Conservation (phyloP, 2,113 vertebrate genomes). For the Platanista minor region DNA sequence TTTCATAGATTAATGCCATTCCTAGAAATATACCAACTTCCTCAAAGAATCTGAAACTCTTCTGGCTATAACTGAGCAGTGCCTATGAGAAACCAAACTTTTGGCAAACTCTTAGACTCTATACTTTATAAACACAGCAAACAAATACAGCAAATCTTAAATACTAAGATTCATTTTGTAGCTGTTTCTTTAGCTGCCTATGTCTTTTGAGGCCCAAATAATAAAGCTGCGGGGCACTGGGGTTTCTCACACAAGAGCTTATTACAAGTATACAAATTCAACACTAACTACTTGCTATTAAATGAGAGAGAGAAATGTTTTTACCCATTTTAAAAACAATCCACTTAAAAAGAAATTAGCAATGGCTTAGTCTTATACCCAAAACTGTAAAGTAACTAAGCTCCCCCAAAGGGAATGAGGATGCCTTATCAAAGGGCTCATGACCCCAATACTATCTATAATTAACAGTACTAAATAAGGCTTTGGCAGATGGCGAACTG, state of each 20-base stretch:
- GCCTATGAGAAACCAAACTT: slow-evolving; percentile 27
- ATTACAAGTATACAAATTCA: neutral
- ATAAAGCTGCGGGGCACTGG: neutral
- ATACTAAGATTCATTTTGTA: neutral
- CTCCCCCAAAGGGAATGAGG: slow-evolving; percentile 47
- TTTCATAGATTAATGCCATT: neutral
- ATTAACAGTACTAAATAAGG: slow-evolving; percentile 79
- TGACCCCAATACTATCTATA: slow-evolving; percentile 78
- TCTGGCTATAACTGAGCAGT: neutral
- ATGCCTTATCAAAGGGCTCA: slow-evolving; percentile 59
- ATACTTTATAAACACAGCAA: slow-evolving; percentile 7
- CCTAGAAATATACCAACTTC: neutral
- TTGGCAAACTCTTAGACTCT: neutral
- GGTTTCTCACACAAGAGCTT: neutral
- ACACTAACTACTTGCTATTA: neutral
- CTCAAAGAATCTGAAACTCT: neutral
- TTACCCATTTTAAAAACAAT: slow-evolving; percentile 13
- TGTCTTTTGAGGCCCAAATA: neutral
- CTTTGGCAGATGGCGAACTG: slow-evolving; percentile 64
- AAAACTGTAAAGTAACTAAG: slow-evolving; percentile 50
- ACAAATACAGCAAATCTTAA: slow-evolving; percentile 16
- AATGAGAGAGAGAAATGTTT: neutral
- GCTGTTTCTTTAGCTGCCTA: slow-evolving; percentile 32
- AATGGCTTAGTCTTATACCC: slow-evolving; percentile 11
- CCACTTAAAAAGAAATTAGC: slow-evolving; percentile 59